These are phyloP conservation scores for Montipora capitata DNA, from an alignment of 92 coral and sea anemone genomes.

Conservation along the genomic window DNA sequence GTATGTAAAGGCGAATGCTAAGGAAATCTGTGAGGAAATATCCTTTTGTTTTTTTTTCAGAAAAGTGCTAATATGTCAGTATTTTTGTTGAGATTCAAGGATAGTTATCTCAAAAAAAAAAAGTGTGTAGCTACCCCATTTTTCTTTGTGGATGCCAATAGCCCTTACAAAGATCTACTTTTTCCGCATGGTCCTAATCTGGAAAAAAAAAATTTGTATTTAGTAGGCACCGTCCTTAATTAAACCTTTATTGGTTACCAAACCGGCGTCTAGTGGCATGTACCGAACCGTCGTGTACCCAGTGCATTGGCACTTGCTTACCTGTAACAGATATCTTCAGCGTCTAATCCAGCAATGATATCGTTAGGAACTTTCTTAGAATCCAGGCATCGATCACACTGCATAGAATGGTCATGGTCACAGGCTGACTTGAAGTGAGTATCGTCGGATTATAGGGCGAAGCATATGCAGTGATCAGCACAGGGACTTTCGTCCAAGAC, in stretches of 20 bases:
- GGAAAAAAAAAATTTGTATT: conserved; percentile 1
- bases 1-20: neutral
- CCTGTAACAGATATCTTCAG: conserved; percentile 18
- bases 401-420: conserved; percentile 25
- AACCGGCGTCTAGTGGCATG: neutral
- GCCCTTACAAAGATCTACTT: neutral
- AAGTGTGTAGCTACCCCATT: neutral
- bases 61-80: conserved; percentile 23
- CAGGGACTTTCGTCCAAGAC: conserved; percentile 43
- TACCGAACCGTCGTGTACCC: neutral
- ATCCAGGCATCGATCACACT: conserved; percentile 29
- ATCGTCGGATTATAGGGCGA: conserved; percentile 27
- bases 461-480: conserved; percentile 42
- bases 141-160: neutral
- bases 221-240: conserved; percentile 17
- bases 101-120: neutral
- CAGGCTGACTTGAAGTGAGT: conserved; percentile 28
- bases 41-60: conserved; percentile 4
- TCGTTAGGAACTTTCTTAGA: conserved; percentile 1
- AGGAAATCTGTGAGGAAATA: neutral
- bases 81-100: conserved; percentile 12
- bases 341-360: conserved; percentile 17
- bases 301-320: neutral
- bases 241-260: neutral
- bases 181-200: neutral